These are phyloP conservation scores for Sciurus carolinensis DNA, from an alignment of 2,797 vertebrate genomes.

Conservation along the genomic window DNA sequence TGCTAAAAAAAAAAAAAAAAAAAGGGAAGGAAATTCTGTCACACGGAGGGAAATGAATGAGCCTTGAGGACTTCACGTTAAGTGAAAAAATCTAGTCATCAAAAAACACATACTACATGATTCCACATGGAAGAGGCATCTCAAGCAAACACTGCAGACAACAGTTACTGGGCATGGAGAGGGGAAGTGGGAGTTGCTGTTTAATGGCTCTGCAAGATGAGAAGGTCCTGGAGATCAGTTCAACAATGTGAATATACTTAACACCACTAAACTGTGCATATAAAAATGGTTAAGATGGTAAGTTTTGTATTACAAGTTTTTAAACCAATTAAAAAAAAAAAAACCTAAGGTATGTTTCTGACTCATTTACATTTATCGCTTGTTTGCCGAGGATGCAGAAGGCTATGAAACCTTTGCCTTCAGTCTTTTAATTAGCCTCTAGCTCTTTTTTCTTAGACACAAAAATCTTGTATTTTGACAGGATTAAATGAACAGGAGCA, in stretches of 20 bases:
- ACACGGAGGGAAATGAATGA: neutral
- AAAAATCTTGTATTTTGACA: slow-evolving; percentile 75
- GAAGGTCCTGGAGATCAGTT: neutral
- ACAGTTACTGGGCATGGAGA: rapidly evolving
- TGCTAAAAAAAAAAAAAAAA: neutral
- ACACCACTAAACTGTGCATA: neutral
- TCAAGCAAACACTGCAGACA: neutral
- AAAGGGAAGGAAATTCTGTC: neutral
- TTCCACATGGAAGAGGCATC: neutral
- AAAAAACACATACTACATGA: neutral
- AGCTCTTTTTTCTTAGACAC: slow-evolving; percentile 62
- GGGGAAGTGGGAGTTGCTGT: neutral
- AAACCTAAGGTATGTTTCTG: slow-evolving; percentile 24
- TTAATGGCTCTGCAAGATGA: neutral
- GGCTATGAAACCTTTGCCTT: slow-evolving; percentile 39
- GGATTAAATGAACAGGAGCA: slow-evolving; percentile 70
- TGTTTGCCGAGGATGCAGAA: slow-evolving; percentile 61
- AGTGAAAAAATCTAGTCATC: neutral
- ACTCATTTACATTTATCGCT: slow-evolving; percentile 70
- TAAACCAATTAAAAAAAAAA: slow-evolving; percentile 19
- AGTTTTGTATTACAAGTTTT: slow-evolving; percentile 43
- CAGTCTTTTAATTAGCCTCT: slow-evolving; percentile 74
- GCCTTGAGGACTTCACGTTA: neutral
- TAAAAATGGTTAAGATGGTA: slow-evolving; percentile 17
- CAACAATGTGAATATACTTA: neutral